Evolutionary conservation across 2,888 invertebrate species (phyloP).

Genomic region (Cantharis rufa): DNA sequence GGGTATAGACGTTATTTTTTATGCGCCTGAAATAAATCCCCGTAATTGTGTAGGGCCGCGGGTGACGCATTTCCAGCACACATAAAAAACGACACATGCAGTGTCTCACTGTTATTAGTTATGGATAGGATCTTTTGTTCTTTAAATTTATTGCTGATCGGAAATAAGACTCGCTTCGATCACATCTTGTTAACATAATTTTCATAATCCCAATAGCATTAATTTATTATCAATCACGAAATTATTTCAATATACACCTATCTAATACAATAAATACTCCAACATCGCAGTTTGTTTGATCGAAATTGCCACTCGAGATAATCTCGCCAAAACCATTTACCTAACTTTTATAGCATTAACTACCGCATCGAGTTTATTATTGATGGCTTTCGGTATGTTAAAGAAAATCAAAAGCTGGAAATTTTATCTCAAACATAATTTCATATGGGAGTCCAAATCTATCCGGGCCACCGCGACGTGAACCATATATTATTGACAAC

Average conservation of each 20-base stretch:
- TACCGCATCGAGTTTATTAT: neutral
- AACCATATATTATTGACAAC: conserved; percentile 59
- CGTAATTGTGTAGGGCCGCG: conserved; percentile 34
- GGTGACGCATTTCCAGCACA: conserved; percentile 29
- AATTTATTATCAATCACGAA: neutral
- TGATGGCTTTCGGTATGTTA: neutral
- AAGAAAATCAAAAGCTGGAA: conserved; percentile 13
- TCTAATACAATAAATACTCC: neutral
- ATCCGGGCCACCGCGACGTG: conserved; percentile 48
- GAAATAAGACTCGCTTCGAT: conserved; percentile 34
- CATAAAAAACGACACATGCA: conserved; percentile 37
- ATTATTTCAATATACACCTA: neutral
- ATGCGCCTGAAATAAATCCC: conserved; percentile 38
- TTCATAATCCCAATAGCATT: neutral
- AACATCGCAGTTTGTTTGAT: neutral
- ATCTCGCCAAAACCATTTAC: neutral
- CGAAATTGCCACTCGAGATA: neutral
- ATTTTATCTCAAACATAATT: conserved; percentile 23
- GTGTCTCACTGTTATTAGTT: conserved; percentile 38
- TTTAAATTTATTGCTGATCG: conserved; percentile 34
- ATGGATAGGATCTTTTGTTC: conserved; percentile 39
- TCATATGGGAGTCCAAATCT: conserved; percentile 34
- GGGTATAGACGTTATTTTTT: conserved; percentile 36
- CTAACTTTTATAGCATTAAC: neutral
- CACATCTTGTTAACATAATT: conserved; percentile 21